phyloP scores from a whole-genome alignment of 35 echinoderm and acorn worm species.

The Apostichopus parvimensis region DNA sequence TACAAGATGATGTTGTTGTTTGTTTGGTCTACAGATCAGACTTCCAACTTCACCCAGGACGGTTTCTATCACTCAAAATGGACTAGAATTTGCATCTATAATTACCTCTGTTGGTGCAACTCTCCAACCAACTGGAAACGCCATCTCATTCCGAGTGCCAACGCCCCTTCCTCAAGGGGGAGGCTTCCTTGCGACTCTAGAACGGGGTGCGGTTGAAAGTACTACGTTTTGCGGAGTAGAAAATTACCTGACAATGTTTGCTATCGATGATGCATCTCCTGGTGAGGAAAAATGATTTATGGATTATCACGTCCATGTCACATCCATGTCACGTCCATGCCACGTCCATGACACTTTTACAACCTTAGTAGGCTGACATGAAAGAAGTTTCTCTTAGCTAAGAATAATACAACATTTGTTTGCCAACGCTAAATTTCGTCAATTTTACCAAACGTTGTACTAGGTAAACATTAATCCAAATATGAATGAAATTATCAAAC shows the following conservation, averaged over 20 bases:
- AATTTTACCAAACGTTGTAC: too few species aligned
- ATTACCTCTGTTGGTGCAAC: neutral
- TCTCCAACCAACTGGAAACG: neutral
- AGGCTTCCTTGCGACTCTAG: neutral
- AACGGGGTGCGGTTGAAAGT: slow-evolving; percentile 4
- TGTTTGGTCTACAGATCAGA: neutral
- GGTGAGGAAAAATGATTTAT: neutral
- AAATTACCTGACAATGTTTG: neutral
- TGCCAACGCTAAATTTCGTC: too few species aligned
- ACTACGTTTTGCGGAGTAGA: slow-evolving; percentile 14
- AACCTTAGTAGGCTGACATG: too few species aligned
- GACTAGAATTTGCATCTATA: neutral
- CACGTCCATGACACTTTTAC: too few species aligned
- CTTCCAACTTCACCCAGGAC: neutral
- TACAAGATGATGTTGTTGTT: neutral
- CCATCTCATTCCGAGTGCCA: neutral
- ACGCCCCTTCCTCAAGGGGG: neutral
- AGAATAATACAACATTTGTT: too few species aligned
- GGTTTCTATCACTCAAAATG: neutral
- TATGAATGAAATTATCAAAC: too few species aligned
- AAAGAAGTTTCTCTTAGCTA: too few species aligned
- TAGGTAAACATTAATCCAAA: too few species aligned
- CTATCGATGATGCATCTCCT: neutral
- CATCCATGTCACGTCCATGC: too few species aligned
- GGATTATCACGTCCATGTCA: too few species aligned